phyloP scores from a whole-genome alignment of 2,888 invertebrate genomes.

The Chrysotoxum bicinctum region DNA sequence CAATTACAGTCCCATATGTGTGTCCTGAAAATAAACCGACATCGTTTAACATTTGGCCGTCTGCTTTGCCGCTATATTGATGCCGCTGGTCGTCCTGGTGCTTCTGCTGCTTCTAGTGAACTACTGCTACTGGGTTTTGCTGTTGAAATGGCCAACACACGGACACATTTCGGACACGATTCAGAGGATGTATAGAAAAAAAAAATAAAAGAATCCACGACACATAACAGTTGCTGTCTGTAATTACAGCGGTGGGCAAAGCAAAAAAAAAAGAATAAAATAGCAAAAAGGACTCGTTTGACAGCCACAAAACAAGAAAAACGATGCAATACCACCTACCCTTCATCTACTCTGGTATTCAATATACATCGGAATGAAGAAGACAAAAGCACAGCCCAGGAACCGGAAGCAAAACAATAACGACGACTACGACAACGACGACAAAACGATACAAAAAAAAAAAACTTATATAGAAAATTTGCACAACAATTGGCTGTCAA shows the following conservation, averaged over 20 bases:
- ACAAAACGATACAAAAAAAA: not conserved
- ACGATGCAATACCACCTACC: conserved; percentile 20
- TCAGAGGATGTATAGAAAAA: conserved; percentile 5
- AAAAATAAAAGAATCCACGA: conserved; percentile 49
- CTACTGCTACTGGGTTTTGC: not conserved
- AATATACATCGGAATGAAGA: conserved; percentile 10
- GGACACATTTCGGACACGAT: conserved; percentile 53
- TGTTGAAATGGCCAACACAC: conserved; percentile 56
- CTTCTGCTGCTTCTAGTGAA: not conserved
- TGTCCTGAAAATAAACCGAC: conserved; percentile 71
- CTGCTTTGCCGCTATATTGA: conserved; percentile 24
- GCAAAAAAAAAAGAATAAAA: conserved; percentile 6
- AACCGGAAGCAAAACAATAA: conserved; percentile 29
- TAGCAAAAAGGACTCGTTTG: conserved; percentile 61
- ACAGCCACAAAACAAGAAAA: conserved; percentile 61
- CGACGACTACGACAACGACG: not conserved
- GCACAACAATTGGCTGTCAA: conserved; percentile 69
- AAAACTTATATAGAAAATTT: conserved; percentile 41
- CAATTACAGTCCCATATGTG: conserved; percentile 72
- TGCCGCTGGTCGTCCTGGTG: not conserved
- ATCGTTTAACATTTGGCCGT: conserved; percentile 71
- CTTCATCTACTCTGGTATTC: not conserved
- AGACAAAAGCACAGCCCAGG: conserved; percentile 2
- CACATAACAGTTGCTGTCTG: conserved; percentile 68
- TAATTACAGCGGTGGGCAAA: conserved; percentile 57